phyloP scores from a whole-genome alignment of 2,888 invertebrate species.

The Melanargia galathea region DNA sequence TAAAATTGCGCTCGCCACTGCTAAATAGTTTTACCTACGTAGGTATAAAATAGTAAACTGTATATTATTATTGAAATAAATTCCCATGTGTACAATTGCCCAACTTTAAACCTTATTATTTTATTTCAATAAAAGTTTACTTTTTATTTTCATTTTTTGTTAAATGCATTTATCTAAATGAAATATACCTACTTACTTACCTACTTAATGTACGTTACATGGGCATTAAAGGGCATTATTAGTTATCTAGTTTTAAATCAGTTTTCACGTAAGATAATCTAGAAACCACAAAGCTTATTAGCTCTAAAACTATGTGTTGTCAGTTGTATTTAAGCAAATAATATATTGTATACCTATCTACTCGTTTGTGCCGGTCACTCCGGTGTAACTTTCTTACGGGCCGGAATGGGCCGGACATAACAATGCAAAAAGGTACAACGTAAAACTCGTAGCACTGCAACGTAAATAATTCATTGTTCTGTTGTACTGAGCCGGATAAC shows the following conservation, averaged over 20 bases:
- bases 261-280: not conserved
- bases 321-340: slow-evolving; percentile 3
- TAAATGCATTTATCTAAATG: too few relatives aligned
- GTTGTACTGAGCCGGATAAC: slow-evolving; percentile 33
- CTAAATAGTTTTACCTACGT: not conserved
- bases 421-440: slow-evolving; percentile 40
- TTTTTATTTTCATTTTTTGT: too few relatives aligned
- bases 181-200: too few relatives aligned
- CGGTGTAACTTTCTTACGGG: slow-evolving; percentile 21
- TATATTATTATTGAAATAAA: too few relatives aligned
- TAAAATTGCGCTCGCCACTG: not conserved
- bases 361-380: not conserved
- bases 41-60: too few relatives aligned
- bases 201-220: not conserved
- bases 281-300: not conserved
- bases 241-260: too few relatives aligned
- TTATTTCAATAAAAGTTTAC: too few relatives aligned
- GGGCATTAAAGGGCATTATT: too few relatives aligned
- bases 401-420: slow-evolving; percentile 25
- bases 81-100: too few relatives aligned
- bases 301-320: not conserved
- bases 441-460: slow-evolving; percentile 30
- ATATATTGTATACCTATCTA: too few relatives aligned
- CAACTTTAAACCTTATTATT: too few relatives aligned
- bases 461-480: slow-evolving; percentile 39